These are phyloP conservation scores for Heterotilapia buettikoferi DNA, from an alignment of 2,113 vertebrate species.

Conservation along the genomic window DNA sequence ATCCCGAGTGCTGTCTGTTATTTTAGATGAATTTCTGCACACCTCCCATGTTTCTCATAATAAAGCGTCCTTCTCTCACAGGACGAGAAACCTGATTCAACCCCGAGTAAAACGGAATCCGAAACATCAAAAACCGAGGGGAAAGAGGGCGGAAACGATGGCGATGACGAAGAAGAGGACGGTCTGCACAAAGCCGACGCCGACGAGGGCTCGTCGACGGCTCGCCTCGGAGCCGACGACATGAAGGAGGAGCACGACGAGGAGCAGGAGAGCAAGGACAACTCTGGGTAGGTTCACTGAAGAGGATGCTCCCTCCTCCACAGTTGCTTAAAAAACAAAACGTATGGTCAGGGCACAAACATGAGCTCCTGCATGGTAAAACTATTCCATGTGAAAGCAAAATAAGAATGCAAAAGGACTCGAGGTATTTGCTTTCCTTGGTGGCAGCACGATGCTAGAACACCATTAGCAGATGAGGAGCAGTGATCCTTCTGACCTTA, in stretches of 20 bases:
- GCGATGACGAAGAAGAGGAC: constrained; percentile 19
- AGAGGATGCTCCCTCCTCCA: neutral
- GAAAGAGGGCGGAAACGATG: constrained; percentile 5
- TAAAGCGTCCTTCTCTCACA: constrained; percentile 10
- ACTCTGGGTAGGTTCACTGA: constrained; percentile 69
- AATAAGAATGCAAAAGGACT: neutral
- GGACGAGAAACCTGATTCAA: constrained; percentile 60
- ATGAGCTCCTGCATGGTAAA: neutral
- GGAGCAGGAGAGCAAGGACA: constrained; percentile 63
- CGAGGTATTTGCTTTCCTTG: neutral
- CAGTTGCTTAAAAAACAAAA: neutral
- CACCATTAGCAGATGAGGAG: constrained; percentile 17
- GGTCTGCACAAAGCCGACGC: constrained; percentile 14
- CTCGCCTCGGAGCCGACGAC: constrained; percentile 23
- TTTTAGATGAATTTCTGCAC: neutral
- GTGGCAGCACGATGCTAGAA: neutral
- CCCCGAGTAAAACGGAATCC: constrained; percentile 30
- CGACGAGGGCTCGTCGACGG: constrained; percentile 43
- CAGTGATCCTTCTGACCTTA: constrained; percentile 14
- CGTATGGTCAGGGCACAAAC: neutral
- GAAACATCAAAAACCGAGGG: constrained; percentile 10
- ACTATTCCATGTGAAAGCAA: neutral
- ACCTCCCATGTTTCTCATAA: neutral
- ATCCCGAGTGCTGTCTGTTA: neutral
- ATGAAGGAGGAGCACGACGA: constrained; percentile 53